A percentile compares a stretch with the other conserved stretches of the same genome.
These are phyloP conservation scores for Pseudomyrmex dendroicus DNA, from an alignment of 1,140 invertebrate species.

Conservation along the genomic window DNA sequence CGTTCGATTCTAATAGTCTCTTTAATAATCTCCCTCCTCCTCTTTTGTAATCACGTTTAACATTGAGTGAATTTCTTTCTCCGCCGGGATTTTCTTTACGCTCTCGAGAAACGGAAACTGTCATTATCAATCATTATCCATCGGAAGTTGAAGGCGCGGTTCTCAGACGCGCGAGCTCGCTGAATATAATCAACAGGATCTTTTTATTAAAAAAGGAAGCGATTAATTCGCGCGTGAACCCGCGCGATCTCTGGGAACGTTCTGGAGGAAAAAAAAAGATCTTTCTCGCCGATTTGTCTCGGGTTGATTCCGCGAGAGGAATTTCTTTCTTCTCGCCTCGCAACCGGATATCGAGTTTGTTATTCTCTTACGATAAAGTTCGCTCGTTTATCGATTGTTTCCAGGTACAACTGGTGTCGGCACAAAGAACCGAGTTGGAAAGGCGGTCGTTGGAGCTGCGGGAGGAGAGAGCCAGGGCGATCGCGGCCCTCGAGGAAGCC, in stretches of 20 bases:
- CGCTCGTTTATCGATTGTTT: slow-evolving; percentile 41
- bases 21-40: neutral
- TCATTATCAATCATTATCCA: slow-evolving; percentile 48
- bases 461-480: slow-evolving; percentile 92
- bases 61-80: slow-evolving; percentile 2
- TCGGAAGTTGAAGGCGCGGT: slow-evolving; percentile 24
- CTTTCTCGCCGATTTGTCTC: slow-evolving; percentile 53
- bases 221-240: slow-evolving; percentile 42
- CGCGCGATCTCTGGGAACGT: neutral
- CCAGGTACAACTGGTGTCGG: slow-evolving; percentile 92
- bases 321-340: slow-evolving; percentile 57
- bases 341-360: slow-evolving; percentile 46
- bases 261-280: slow-evolving; percentile 41
- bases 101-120: slow-evolving; percentile 10
- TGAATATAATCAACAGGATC: slow-evolving; percentile 46
- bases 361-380: neutral
- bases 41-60: neutral
- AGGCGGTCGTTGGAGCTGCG: slow-evolving; percentile 90
- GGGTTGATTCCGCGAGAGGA: neutral
- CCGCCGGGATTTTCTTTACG: neutral
- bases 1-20: neutral
- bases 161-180: slow-evolving; percentile 15
- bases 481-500: slow-evolving; percentile 93
- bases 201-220: slow-evolving; percentile 43
- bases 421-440: slow-evolving; percentile 94